Base-by-base conservation (phyloP, 2,797 vertebrate genomes). In the Rhabdomys pumilio region DNA sequence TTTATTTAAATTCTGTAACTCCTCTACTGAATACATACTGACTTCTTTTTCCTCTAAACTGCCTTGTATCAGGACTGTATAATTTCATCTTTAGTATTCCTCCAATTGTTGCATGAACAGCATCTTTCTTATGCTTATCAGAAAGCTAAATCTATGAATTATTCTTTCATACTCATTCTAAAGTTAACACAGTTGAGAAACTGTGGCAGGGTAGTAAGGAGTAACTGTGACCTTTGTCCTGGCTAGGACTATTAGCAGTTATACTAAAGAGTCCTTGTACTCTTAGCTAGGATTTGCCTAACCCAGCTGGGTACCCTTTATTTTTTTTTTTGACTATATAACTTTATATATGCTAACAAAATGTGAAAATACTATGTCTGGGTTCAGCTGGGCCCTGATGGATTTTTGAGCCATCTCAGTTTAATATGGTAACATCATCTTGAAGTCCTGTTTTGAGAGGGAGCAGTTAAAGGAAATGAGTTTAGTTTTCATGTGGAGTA, bases 381-480 rank as follows among this genome's bases (percentile, higher is more conserved):
- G 72, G 73, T 57, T 88, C 15, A 14, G n/a, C 83, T 91, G 73
- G 53, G 11, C 83, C 34, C 83, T 26, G 75, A 81, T 84, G 41
- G 88, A 29, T 38, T 44, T 96, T 69, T 63, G 55, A 94, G 86
- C 72, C 13, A 44, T 73, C 47, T 89, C 73, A 29, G n/a, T 93
- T 96, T 97, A 89, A 84, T 93, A 93, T 80, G 44, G 26, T 83
- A 61, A 20, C n/a, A 81, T 57, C 63, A 19, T 81, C 44, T 47
- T 88, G 59, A 94, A 81, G n/a, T 77, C 90, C 44, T 89, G 13
- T 83, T 92, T 89, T 1, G 26, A 24, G n/a, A 86, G 10, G 12
- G 7, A 4, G 20, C 22, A 72, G 8, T 76, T 85, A 83, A 90
- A 90, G 61, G 76, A 90, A 92, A 76, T 72, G 50, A 84, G 44